phyloP scores from a whole-genome alignment of 2,797 vertebrate genomes.

The Silurus aristotelis region DNA sequence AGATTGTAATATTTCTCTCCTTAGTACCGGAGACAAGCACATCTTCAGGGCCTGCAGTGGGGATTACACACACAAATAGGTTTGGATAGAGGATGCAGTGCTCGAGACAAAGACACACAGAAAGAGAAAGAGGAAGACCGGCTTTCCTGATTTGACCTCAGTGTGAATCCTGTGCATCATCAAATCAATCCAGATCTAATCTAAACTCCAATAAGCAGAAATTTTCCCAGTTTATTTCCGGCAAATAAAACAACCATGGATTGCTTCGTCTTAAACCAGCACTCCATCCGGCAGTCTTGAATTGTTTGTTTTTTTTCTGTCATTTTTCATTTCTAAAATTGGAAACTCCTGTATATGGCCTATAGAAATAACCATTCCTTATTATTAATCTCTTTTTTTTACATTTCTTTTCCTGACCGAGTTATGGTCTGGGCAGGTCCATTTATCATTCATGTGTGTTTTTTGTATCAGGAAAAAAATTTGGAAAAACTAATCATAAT shows the following conservation, averaged over 20 bases:
- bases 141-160: slow-evolving; percentile 1
- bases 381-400: background rate
- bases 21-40: slow-evolving; percentile 29
- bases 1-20: slow-evolving; percentile 51
- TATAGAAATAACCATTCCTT: background rate
- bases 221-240: background rate
- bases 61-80: slow-evolving; percentile 17
- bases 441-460: background rate
- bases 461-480: background rate
- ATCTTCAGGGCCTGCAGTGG: slow-evolving; percentile 17
- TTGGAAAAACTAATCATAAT: background rate
- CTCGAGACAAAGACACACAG: slow-evolving; percentile 22
- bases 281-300: background rate
- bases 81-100: slow-evolving; percentile 21
- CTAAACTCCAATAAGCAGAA: background rate
- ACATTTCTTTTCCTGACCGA: background rate
- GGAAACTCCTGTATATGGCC: background rate
- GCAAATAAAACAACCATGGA: background rate
- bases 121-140: background rate
- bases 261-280: background rate
- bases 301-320: background rate
- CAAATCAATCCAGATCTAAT: background rate
- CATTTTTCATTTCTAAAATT: background rate
- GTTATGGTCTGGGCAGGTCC: background rate
- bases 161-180: background rate